Evolutionary conservation across 2,113 vertebrate genomes (phyloP).

Genomic region (Channa argus): DNA sequence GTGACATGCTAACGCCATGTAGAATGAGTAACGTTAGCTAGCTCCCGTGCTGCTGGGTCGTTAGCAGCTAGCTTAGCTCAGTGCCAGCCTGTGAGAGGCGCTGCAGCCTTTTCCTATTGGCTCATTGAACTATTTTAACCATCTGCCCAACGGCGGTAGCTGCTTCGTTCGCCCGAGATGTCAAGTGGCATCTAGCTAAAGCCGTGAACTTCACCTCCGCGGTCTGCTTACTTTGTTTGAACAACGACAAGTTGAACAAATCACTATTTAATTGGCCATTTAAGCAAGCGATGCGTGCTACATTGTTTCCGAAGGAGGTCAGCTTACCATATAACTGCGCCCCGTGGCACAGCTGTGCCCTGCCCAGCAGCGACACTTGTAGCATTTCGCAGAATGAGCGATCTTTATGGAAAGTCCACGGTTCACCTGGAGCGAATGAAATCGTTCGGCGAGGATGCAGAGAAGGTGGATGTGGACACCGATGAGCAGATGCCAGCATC

Average conservation of each 20-base stretch:
- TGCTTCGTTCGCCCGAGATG: conserved; percentile 6
- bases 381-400: conserved; percentile 72
- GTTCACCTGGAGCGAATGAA: conserved; percentile 73
- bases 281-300: conserved; percentile 45
- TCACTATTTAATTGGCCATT: conserved; percentile 10
- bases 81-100: not conserved
- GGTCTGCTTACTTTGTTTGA: not conserved
- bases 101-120: conserved; percentile 2
- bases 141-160: conserved; percentile 9
- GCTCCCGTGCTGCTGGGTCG: conserved; percentile 12
- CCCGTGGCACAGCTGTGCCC: conserved; percentile 37
- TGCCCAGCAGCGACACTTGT: conserved; percentile 27
- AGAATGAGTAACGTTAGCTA: conserved; percentile 27
- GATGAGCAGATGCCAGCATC: conserved; percentile 41
- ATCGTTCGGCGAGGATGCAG: conserved; percentile 45
- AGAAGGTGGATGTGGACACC: conserved; percentile 42
- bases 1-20: conserved; percentile 32
- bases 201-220: not conserved
- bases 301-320: conserved; percentile 13
- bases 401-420: conserved; percentile 71
- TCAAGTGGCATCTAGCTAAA: not conserved
- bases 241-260: not conserved
- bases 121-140: not conserved
- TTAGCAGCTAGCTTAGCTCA: conserved; percentile 4
- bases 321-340: conserved; percentile 51